Evolutionary conservation across 2,113 vertebrate species (phyloP), one percentile per base, ranked within the genome.

Genomic region (Polyodon spathula): DNA sequence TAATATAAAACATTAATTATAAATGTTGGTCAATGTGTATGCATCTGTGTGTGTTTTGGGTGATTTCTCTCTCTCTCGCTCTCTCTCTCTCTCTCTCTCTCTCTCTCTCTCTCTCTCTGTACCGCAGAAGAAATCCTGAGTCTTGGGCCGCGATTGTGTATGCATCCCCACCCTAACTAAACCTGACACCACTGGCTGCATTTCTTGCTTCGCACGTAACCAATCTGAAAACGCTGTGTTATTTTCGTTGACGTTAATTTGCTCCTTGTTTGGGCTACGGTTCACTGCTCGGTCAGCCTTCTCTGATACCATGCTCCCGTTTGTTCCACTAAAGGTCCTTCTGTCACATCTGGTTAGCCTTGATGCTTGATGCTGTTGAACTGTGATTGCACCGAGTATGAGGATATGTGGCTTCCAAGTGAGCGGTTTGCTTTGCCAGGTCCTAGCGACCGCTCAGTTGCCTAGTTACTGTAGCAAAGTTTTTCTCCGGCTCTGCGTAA

Each of bases 241-340:
- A 78, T 84, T 85, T 89, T 80, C 63, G 82, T 76, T 83, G 85
- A 86, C 78, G 92, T 80, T 92, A 87, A 94, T 92, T 88, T 92
- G 89, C 86, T 94, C 91, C 64, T 86, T 92, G 92, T 88, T 92
- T 79, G 63, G 72, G 78, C 74, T 15, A 14, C 38, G 75, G 92
- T 88, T 97, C 92, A 84, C 76, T 71, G 88, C 85, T 86, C 90
- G 89, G 92, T 97, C 93, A 97, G 86, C 90, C 88, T 68, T 88
- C 84, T 67, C 89, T 89, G 91, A 94, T 89, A 92, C 83, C 76
- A 89, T 90, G 81, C 86, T 85, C 84, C 86, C 82, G 85, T 84
- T 88, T 86, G 87, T 88, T 85, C 84, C 86, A 68, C 80, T 74
- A 91, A 94, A 92, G 90, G 87, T 86, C 71, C 78, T 83, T 64